Base-by-base conservation (phyloP, 2,113 vertebrate species). In the Grantiella picta region DNA sequence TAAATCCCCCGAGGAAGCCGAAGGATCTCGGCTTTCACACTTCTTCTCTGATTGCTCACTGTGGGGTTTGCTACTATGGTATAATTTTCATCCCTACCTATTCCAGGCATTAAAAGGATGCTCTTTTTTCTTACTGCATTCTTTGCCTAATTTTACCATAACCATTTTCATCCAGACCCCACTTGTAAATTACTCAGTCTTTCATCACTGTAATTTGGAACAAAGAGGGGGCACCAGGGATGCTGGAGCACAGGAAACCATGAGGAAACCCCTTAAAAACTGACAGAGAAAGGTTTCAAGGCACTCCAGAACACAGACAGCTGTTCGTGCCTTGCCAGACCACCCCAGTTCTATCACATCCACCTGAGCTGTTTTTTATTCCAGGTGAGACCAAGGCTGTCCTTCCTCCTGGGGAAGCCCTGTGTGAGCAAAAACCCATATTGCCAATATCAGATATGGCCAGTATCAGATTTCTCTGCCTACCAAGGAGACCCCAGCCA, bases 1-100 rank as follows among this genome's bases (percentile, higher is more conserved):
- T 2, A 1, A 33, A 10, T 21, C 29, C 54, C 2, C 54, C 1
- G 42, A 5, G 42, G 64, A 2, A 9, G 4, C 10, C 16, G 1
- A 4, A 5, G 35, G 13, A 2, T 42, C 29, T 38, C 38, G 38
- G 10, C 38, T 38, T 23, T 7, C n/a, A 7, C 49, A 15, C 11
- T 38, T 12, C 75, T 7, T 45, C 75, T 21, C 57, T 6, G 17
- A 3, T 0, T 13, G n/a, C 56, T 14, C 44, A 0, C 72, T 6
- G 2, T 1, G 44, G n/a, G n/a, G 4, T 9, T 19, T 63, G 38
- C 38, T 38, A 38, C 38, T 38, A 38, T 38, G 38, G 14, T 14
- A 42, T 11, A 10, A 5, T 19, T 50, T 60, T 4, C 19, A 35
- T 60, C 31, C 31, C 45, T 15, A 6, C 35, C 35, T 24, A 2